Base-by-base conservation (phyloP, 1,140 invertebrate genomes). In the Drosophila melanica region DNA sequence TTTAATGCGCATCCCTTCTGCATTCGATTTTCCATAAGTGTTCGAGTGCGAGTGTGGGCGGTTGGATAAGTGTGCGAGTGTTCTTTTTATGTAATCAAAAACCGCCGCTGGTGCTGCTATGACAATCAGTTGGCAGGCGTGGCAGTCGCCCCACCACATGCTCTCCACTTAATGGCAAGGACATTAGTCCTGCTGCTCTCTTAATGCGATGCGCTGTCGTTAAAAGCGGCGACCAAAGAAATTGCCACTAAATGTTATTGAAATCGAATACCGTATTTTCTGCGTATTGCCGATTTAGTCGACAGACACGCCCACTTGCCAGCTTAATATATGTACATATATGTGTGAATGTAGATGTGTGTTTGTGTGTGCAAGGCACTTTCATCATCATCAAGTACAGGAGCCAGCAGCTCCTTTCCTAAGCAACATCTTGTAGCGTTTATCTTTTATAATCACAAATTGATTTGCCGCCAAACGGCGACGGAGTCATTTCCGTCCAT, bases 201-300 rank as follows among this genome's bases (percentile, higher is more conserved):
- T 71, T 75, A 79, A 79, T 73, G 73, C 54, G 58, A 68, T 62
- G 70, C 51, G 77, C 68, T 81, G 66, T 79, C 80, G 75, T 82
- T 82, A 82, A 82, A 73, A 72, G 80, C 81, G 72, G 23, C 59
- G 57, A 66, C 45, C 62, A 63, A 75, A 75, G 77, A 77, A 85
- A 85, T 80, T 85, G 81, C 81, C 81, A 87, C 81, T 86, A 75
- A 86, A 81, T 86, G 81, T 72, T 86, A 78, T 87, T 87, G 82
- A 81, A 87, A 86, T 81, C 78, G 81, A 81, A 86, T 79, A 78
- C 67, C 66, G 76, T 76, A 33, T 53, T 30, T 47, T 48, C 50
- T 35, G 48, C 27, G 42, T 18, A 20, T 45, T 41, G 39, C n/a
- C 39, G 39, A 4, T 41, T 14, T 41, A 6, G 42, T 45, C 42